Evolutionary conservation across 2,797 vertebrate genomes (phyloP).

Genomic region (Manis crassicaudata): DNA sequence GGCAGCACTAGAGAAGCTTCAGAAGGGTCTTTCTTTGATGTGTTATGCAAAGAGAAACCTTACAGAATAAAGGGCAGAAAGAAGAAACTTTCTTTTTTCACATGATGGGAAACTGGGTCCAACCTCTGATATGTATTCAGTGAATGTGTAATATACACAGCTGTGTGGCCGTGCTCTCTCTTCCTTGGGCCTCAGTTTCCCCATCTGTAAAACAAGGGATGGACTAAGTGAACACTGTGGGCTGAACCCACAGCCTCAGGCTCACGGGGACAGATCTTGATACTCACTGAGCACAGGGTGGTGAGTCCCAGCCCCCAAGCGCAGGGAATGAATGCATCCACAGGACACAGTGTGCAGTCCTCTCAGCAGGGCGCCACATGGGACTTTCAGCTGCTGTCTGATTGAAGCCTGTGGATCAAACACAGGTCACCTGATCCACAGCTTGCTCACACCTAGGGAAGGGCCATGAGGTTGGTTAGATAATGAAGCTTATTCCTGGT

Average conservation of each 20-base stretch:
- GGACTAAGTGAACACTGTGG: not conserved
- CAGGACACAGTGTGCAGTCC: not conserved
- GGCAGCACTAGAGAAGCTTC: no score
- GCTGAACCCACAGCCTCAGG: not conserved
- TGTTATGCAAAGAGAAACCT: no score
- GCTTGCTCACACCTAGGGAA: not conserved
- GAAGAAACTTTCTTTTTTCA: no score
- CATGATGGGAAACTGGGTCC: no score
- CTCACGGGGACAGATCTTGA: not conserved
- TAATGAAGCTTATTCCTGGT: not conserved
- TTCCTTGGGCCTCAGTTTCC: not conserved
- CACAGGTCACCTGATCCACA: not conserved
- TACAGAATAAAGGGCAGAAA: no score
- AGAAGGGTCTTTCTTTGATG: no score
- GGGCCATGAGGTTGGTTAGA: not conserved
- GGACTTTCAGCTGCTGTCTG: not conserved
- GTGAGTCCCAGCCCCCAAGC: not conserved
- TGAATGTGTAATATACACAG: no score
- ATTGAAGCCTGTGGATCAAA: not conserved
- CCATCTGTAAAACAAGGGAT: not conserved
- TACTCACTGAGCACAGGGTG: no score
- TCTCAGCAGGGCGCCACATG: not conserved
- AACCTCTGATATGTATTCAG: no score
- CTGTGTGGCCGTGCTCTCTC: not conserved
- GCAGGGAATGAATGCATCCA: not conserved